A percentile compares a stretch with the other conserved stretches of the same genome.
These are phyloP conservation scores for Trachelus troglodyta DNA, from an alignment of 2,888 invertebrate species.

Conservation along the genomic window DNA sequence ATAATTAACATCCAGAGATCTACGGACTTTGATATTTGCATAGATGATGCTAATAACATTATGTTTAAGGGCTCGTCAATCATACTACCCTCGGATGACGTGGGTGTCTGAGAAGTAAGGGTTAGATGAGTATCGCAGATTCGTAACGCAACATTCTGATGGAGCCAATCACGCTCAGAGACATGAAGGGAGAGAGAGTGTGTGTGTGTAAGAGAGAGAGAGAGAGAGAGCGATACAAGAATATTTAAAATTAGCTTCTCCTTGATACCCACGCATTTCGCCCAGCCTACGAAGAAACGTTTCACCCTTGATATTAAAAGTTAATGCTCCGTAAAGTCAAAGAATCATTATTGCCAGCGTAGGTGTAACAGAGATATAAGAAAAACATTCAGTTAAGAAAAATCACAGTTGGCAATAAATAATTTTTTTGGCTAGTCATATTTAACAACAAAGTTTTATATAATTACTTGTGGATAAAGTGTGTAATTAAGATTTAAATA, in stretches of 20 bases:
- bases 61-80: slow-evolving; percentile 53
- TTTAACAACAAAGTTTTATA: background rate
- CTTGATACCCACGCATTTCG: background rate
- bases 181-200: background rate
- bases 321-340: background rate
- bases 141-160: background rate
- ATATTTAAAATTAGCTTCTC: slow-evolving; percentile 30
- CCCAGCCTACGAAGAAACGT: background rate
- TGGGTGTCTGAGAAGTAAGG: slow-evolving; percentile 13
- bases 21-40: slow-evolving; percentile 39
- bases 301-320: background rate
- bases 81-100: slow-evolving; percentile 36
- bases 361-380: background rate
- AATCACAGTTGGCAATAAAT: too few relatives aligned
- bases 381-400: too few relatives aligned
- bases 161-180: background rate
- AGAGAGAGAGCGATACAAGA: background rate
- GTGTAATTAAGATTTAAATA: background rate
- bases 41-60: slow-evolving; percentile 46
- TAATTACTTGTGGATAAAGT: background rate
- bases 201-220: too few relatives aligned
- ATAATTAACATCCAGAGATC: background rate
- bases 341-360: background rate
- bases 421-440: too few relatives aligned
- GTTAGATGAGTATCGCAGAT: background rate